These are phyloP conservation scores for Ascidia mentula DNA, from an alignment of 23 tunicate genomes.

Conservation along the genomic window DNA sequence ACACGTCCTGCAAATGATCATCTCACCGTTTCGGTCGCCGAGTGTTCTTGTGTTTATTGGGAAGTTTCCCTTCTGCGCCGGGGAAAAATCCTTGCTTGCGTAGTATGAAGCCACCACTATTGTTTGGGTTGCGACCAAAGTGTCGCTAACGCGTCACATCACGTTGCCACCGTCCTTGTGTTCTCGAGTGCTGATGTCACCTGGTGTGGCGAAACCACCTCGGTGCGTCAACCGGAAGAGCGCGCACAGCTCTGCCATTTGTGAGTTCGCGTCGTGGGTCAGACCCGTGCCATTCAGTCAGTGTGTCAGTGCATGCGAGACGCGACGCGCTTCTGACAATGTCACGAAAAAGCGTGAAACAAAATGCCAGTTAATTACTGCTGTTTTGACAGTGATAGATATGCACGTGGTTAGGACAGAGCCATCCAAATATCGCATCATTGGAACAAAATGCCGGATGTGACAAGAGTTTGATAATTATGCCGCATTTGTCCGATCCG, in stretches of 20 bases:
- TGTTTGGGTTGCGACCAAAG: not conserved
- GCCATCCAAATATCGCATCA: too few relatives aligned
- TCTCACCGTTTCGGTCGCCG: not conserved
- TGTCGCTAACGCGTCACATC: not conserved
- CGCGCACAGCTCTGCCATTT: not conserved
- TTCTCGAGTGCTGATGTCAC: not conserved
- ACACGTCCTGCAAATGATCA: too few relatives aligned
- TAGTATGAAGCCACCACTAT: not conserved
- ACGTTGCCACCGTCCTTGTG: not conserved
- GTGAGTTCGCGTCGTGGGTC: not conserved
- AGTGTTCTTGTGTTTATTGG: not conserved
- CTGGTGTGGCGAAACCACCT: conserved; percentile 4
- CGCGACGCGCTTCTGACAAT: conserved; percentile 10
- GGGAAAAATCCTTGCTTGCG: not conserved
- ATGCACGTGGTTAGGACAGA: not conserved
- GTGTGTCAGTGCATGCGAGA: conserved; percentile 2
- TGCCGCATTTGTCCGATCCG: too few relatives aligned
- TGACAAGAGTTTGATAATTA: too few relatives aligned
- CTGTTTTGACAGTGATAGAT: not conserved
- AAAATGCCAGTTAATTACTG: conserved; percentile 5
- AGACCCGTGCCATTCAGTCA: not conserved
- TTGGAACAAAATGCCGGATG: too few relatives aligned
- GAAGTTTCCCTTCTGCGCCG: not conserved
- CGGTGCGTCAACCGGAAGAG: conserved; percentile 8
- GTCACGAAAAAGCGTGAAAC: not conserved